Base-by-base conservation (phyloP, 1,140 invertebrate species). In the Bombus pascuorum region DNA sequence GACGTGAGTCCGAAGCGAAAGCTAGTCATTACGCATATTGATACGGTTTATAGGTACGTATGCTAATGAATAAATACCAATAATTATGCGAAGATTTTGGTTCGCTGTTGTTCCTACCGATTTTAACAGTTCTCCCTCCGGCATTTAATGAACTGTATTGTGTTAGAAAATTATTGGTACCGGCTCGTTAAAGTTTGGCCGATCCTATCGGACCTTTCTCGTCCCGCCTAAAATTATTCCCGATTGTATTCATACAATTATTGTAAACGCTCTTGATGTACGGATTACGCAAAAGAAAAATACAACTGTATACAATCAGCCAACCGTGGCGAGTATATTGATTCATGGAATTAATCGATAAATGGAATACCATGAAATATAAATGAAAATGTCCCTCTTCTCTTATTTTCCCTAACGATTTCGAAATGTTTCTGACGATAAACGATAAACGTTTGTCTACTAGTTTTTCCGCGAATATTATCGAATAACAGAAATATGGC, bases 1-100 rank as follows among this genome's bases (percentile, higher is more conserved):
- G 25, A 68, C 65, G 42, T 6, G 32, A 70, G 32, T 12, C 5
- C 32, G 39, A 10, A 32, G 5, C 39, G 76, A 84, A 80, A 84
- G 79, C 76, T 84, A 84, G 66, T 32, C 83, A 79, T 86, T 89
- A 81, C 70, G 74, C 88, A 85, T 87, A 87, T 84, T 74, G 81
- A 85, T 90, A 87, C 73, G 68, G 78, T 79, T 84, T 74, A 72
- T 84, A 79, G 66, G 81, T 72, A 77, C 72, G 81, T 76, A 77
- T 82, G 74, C 78, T 79, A 90, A 87, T 83, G 53, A 66, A 42
- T 65, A 47, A 81, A 72, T 42, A 57, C 37, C 37, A 44, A 84
- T 87, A 89, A 90, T 89, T 90, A 90, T 89, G 66, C 66, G 80
- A 86, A 83, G 73, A 86, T 89, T 80, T 89, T 42, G 34, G 65